These are phyloP conservation scores for Datnioides undecimradiatus DNA, from an alignment of 2,113 vertebrate genomes.

Conservation along the genomic window DNA sequence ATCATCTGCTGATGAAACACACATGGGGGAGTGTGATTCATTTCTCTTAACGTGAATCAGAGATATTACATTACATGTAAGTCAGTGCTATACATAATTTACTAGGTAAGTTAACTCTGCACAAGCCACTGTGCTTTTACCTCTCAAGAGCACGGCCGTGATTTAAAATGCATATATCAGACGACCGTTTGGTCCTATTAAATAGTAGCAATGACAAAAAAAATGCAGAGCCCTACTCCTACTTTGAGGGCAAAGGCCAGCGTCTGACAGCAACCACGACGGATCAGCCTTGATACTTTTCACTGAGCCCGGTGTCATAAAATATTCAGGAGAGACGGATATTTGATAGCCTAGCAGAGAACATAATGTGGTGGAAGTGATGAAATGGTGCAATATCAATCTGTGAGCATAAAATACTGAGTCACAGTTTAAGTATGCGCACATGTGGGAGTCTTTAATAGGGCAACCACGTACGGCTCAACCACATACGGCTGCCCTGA, in stretches of 20 bases:
- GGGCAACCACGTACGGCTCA: slow-evolving; percentile 1
- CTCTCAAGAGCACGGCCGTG: slow-evolving; percentile 3
- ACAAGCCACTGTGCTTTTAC: slow-evolving; percentile 2
- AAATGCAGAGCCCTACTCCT: neutral
- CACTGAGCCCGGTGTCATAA: slow-evolving; percentile 37
- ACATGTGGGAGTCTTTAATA: slow-evolving; percentile 31
- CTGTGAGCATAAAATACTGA: slow-evolving; percentile 55
- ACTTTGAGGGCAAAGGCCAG: slow-evolving; percentile 13
- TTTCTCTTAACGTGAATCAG: neutral
- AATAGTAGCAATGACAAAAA: slow-evolving; percentile 23
- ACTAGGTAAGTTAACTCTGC: slow-evolving; percentile 13
- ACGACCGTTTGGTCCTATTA: slow-evolving; percentile 28
- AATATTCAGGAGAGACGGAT: slow-evolving; percentile 58
- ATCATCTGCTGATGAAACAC: slow-evolving; percentile 11
- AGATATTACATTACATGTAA: slow-evolving; percentile 10
- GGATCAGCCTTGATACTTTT: slow-evolving; percentile 35
- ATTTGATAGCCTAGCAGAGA: slow-evolving; percentile 53
- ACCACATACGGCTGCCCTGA: neutral
- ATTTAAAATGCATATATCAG: slow-evolving; percentile 54
- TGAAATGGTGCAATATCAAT: slow-evolving; percentile 58
- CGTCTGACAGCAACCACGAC: neutral
- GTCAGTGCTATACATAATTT: slow-evolving; percentile 21
- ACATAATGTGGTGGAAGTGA: slow-evolving; percentile 52
- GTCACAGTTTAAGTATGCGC: slow-evolving; percentile 45
- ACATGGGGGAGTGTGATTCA: neutral